Conservation (phyloP, 2,797 vertebrate species). For the Leptatherina wallacei region DNA sequence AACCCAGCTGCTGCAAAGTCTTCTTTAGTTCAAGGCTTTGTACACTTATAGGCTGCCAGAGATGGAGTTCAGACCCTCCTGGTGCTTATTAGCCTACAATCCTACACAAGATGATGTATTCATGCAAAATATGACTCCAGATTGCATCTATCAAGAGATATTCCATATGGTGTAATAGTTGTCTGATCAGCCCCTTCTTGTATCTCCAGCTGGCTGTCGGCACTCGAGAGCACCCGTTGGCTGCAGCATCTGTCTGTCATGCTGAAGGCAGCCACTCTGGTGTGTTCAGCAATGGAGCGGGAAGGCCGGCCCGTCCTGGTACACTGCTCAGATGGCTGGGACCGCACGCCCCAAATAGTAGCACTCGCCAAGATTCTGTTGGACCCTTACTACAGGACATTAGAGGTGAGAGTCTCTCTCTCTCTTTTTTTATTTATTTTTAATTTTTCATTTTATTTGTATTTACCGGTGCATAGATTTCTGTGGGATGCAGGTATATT, state of each 20-base stretch:
- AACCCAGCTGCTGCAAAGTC: slow-evolving; percentile 16
- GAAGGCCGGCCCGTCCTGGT: slow-evolving; percentile 95
- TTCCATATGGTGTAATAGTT: slow-evolving; percentile 1
- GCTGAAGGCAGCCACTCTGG: slow-evolving; percentile 95
- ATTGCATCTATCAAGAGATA: neutral
- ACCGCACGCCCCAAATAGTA: slow-evolving; percentile 96
- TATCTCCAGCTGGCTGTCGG: slow-evolving; percentile 92
- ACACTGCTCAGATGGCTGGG: slow-evolving; percentile 98
- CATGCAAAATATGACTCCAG: neutral
- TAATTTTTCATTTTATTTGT: too few species aligned
- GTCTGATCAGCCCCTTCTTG: slow-evolving; percentile 11
- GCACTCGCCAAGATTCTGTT: slow-evolving; percentile 93
- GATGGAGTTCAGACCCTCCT: slow-evolving; percentile 19
- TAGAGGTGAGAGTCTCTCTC: slow-evolving; percentile 85
- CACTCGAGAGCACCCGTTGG: slow-evolving; percentile 97
- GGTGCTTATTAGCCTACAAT: neutral
- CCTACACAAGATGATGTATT: neutral
- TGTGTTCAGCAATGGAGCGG: slow-evolving; percentile 92
- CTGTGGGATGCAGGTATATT: neutral
- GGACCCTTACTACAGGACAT: slow-evolving; percentile 96
- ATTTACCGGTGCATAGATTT: too few species aligned
- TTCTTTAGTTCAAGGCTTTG: slow-evolving; percentile 5
- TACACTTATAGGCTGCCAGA: slow-evolving; percentile 8
- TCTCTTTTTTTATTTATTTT: neutral
- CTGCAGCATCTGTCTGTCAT: slow-evolving; percentile 97